phyloP scores from a whole-genome alignment of 2,888 invertebrate genomes.

The Melanostoma scalare region DNA sequence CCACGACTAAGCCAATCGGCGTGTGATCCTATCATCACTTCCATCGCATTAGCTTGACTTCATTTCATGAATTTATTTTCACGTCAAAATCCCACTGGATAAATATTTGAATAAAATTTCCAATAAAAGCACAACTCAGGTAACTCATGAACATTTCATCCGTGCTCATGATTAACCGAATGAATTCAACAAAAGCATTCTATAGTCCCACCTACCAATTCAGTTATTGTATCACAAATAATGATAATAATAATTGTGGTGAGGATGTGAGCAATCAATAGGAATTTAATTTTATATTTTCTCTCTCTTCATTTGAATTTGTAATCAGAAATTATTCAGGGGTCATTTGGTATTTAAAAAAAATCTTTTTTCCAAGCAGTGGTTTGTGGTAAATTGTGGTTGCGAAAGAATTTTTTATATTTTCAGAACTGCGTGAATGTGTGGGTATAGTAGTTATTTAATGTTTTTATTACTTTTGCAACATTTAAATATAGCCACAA shows the following conservation, averaged over 20 bases:
- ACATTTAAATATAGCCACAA: slow-evolving; percentile 27
- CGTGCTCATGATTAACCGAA: slow-evolving; percentile 36
- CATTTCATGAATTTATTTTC: no score
- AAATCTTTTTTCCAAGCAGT: slow-evolving; percentile 10
- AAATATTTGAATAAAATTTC: no score
- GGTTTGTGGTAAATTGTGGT: slow-evolving; percentile 47
- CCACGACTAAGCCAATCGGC: no score
- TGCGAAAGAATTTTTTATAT: slow-evolving; percentile 29
- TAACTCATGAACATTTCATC: not conserved
- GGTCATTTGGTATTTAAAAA: not conserved
- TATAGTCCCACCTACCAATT: not conserved
- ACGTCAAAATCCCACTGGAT: no score
- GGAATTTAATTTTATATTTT: not conserved
- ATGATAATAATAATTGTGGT: slow-evolving; percentile 25
- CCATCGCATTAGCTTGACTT: no score
- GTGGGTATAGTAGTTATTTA: slow-evolving; percentile 12
- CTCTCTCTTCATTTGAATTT: slow-evolving; percentile 25
- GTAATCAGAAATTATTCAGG: slow-evolving; percentile 30
- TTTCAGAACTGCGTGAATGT: not conserved
- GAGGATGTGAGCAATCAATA: not conserved
- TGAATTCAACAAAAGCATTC: slow-evolving; percentile 34
- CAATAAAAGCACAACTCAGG: no score
- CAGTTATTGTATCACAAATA: slow-evolving; percentile 8
- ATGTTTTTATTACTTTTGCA: slow-evolving; percentile 23
- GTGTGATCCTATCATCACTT: no score